These are phyloP conservation scores for Tringa solitaria DNA, from an alignment of 2,113 vertebrate genomes.

Conservation along the genomic window DNA sequence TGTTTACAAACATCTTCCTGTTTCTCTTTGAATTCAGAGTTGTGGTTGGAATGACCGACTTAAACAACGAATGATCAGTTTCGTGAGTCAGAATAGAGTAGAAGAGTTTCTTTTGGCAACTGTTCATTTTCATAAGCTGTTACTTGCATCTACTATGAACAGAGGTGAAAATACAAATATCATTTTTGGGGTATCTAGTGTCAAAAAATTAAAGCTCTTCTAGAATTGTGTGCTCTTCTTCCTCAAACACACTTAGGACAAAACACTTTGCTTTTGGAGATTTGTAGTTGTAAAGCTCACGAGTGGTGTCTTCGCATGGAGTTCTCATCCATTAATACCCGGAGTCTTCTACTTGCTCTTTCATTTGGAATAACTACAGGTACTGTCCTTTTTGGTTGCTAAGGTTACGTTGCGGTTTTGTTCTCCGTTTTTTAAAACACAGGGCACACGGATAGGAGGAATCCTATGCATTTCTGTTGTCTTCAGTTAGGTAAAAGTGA, in stretches of 20 bases:
- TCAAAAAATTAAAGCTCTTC: background rate
- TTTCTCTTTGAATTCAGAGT: background rate
- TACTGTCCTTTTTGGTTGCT: background rate
- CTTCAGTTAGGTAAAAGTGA: background rate
- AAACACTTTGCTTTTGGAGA: background rate
- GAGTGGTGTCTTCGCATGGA: background rate
- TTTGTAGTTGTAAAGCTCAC: background rate
- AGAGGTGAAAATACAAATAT: accelerated
- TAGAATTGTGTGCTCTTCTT: background rate
- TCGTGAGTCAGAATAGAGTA: background rate
- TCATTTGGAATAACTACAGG: background rate
- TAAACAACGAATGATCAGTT: accelerated
- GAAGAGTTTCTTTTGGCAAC: background rate
- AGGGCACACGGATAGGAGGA: background rate
- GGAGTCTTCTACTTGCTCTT: background rate
- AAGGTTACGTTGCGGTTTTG: background rate
- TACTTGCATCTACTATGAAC: background rate
- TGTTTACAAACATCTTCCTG: background rate
- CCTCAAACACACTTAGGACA: background rate
- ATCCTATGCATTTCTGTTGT: background rate
- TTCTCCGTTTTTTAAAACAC: background rate
- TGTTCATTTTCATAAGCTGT: background rate
- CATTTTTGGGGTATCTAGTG: background rate
- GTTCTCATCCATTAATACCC: background rate
- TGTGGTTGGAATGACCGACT: background rate